A percentile compares a stretch with the other conserved stretches of the same genome.
Conservation (phyloP, 2,888 invertebrate species). For the Dolichomitus sp. region DNA sequence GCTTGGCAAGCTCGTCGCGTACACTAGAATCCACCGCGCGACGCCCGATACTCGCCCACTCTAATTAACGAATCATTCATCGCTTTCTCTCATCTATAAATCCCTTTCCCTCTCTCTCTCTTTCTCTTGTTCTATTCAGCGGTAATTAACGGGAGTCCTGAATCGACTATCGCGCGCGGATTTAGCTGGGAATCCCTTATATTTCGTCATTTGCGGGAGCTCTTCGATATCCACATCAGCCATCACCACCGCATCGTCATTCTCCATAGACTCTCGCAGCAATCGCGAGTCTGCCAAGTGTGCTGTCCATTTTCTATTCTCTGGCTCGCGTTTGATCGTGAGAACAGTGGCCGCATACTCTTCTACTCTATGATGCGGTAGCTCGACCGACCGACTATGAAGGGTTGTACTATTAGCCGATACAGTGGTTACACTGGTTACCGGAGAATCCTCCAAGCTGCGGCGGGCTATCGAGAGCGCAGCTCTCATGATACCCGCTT, state of each 20-base stretch:
- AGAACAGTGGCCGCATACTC: constrained; percentile 31
- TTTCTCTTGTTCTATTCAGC: constrained; percentile 38
- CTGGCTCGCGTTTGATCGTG: constrained; percentile 52
- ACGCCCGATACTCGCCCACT: constrained; percentile 71
- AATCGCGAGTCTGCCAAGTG: constrained; percentile 47
- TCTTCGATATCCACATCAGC: constrained; percentile 38
- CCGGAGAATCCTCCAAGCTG: constrained; percentile 30
- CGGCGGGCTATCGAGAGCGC: constrained; percentile 24
- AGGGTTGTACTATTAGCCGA: constrained; percentile 11
- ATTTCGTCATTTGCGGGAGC: constrained; percentile 20
- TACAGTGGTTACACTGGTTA: constrained; percentile 35
- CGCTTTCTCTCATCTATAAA: constrained; percentile 64
- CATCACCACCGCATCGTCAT: constrained; percentile 33
- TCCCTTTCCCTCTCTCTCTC: constrained; percentile 13
- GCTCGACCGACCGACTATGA: constrained; percentile 19
- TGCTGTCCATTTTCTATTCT: constrained; percentile 46
- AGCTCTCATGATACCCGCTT: constrained; percentile 17
- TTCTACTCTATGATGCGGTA: background rate
- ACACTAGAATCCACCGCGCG: constrained; percentile 37
- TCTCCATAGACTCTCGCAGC: background rate
- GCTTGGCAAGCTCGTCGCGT: constrained; percentile 45
- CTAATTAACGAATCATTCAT: constrained; percentile 85
- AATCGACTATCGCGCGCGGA: constrained; percentile 50
- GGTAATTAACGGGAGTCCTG: constrained; percentile 59
- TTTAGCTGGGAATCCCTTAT: constrained; percentile 49